Conservation (phyloP, 2,888 invertebrate genomes). For the Phortica magna region DNA sequence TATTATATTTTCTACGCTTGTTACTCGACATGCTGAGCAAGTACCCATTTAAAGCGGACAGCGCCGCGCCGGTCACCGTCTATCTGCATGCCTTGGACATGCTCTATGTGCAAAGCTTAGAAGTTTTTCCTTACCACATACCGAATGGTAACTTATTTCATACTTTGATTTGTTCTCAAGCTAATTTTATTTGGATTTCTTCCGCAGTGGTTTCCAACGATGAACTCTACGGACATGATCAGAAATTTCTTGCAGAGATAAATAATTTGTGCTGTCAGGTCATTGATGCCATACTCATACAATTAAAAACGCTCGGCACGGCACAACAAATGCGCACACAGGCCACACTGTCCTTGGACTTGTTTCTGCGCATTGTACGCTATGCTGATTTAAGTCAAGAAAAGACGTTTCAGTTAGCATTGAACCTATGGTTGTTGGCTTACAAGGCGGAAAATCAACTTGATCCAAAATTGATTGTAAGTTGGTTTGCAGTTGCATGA, state of each 20-base stretch:
- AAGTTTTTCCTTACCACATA: constrained; percentile 91
- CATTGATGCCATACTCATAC: constrained; percentile 86
- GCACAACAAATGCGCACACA: constrained; percentile 84
- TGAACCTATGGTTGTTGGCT: constrained; percentile 90
- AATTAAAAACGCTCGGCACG: constrained; percentile 85
- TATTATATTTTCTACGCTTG: constrained; percentile 88
- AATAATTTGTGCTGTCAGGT: constrained; percentile 87
- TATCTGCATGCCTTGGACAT: constrained; percentile 88
- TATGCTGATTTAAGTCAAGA: constrained; percentile 83
- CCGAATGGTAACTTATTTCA: constrained; percentile 80
- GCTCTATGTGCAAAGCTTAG: constrained; percentile 88
- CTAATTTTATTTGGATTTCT: neutral
- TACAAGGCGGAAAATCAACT: constrained; percentile 82
- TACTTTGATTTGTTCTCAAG: neutral
- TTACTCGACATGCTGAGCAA: constrained; percentile 89
- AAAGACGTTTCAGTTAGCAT: constrained; percentile 83
- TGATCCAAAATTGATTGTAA: constrained; percentile 79
- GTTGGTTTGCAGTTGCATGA: constrained; percentile 32
- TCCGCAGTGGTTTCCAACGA: constrained; percentile 92
- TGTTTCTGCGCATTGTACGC: constrained; percentile 84
- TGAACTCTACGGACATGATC: constrained; percentile 92
- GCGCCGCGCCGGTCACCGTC: constrained; percentile 83
- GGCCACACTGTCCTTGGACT: constrained; percentile 85
- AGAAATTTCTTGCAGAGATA: constrained; percentile 89
- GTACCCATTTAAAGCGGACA: constrained; percentile 85